Base-by-base conservation (phyloP, 1,140 invertebrate species). In the Antheraea pernyi region DNA sequence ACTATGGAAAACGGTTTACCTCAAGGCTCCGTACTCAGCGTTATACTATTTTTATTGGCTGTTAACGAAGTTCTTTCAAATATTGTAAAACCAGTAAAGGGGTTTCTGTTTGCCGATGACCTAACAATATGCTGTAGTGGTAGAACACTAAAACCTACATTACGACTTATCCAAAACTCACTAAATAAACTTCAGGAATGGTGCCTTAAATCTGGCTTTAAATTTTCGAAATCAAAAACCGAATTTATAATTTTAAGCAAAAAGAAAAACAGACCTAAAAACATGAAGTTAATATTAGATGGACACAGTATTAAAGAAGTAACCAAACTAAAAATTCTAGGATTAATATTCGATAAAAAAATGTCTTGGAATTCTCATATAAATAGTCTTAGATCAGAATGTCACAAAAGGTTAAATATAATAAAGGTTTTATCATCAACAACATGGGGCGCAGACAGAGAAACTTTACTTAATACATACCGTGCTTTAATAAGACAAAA, bases 281-380 rank as follows among this genome's bases (percentile, higher is more conserved):
- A 64, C 30, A n/a, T 19, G 22, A 6, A 58, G 30, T 67, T 73
- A 69, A 67, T 0, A 4, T 59, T 69, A 69, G 58, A 73, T 30
- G 42, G 62, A 19, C 13, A 63, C 42, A 59, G 3, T 59, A 70
- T 73, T 46, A 73, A 73, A 67, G 72, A 73, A 65, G 72, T 69
- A 19, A 69, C 63, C 39, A 73, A 59, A n/a, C 39, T 70, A 67
- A 74, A 71, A 61, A 71, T 71, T 36, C 42, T 69, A 46, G 69
- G 73, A 48, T 59, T 74, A 66, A 71, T 37, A 65, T 61, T 74
- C 66, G 69, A 74, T 68, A 67, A 68, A 68, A 74, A 70, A 64
- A 59, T 74, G 65, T 30, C 65, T 58, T n/a, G n/a, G n/a, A n/a
- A n/a, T n/a, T n/a, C n/a, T n/a, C n/a, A n/a, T n/a, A n/a, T n/a